These are phyloP conservation scores for Pelecanus crispus DNA, from an alignment of 2,113 vertebrate genomes.

Conservation along the genomic window DNA sequence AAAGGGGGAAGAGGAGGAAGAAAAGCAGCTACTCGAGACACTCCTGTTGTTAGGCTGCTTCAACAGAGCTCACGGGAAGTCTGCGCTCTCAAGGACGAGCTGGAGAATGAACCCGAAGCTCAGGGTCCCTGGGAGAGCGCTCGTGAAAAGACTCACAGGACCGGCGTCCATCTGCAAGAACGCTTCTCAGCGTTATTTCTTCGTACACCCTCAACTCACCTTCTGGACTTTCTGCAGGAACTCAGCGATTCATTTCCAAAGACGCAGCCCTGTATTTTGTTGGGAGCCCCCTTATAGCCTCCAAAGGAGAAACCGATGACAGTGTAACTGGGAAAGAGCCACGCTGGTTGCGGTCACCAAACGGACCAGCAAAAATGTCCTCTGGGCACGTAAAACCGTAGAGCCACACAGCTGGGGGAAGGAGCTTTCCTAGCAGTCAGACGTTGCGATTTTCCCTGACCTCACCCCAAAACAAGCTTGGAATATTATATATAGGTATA, in stretches of 20 bases:
- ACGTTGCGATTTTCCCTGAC: too few species aligned
- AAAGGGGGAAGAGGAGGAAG: not conserved
- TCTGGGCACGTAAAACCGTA: not conserved
- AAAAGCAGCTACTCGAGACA: not conserved
- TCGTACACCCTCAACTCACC: not conserved
- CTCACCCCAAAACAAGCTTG: not conserved
- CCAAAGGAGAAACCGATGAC: not conserved
- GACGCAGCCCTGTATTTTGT: not conserved
- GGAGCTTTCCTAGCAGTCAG: not conserved
- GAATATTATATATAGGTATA: not conserved
- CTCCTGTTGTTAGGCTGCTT: not conserved
- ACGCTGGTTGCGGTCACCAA: not conserved
- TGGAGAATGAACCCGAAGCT: rapidly evolving
- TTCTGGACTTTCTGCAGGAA: not conserved
- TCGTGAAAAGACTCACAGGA: not conserved
- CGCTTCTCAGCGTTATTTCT: not conserved
- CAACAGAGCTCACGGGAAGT: not conserved
- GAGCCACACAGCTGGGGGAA: not conserved
- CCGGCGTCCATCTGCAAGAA: not conserved
- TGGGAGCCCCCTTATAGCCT: not conserved
- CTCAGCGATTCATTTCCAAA: not conserved
- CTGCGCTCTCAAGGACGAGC: not conserved
- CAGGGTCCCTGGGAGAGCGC: not conserved
- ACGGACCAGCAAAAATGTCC: not conserved
- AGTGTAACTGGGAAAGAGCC: not conserved